phyloP scores from a whole-genome alignment of 2,113 vertebrate genomes.

The Sterrhoptilus dennistouni region DNA sequence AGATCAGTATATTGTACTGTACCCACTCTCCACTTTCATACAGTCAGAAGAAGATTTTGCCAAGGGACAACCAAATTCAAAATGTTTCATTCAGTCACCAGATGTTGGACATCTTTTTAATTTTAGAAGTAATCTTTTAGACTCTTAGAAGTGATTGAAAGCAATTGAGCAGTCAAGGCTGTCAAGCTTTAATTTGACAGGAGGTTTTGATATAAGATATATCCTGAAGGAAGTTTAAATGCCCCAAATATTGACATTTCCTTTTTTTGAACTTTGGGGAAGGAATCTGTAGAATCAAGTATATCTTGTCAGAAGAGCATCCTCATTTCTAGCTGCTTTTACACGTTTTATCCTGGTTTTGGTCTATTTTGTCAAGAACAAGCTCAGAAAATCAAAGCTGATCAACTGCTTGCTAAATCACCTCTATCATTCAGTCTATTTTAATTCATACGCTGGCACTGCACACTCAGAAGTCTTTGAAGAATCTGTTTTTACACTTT shows the following conservation, averaged over 20 bases:
- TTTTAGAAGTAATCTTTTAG: too few species aligned
- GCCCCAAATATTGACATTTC: neutral
- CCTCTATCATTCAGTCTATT: neutral
- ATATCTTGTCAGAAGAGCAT: neutral
- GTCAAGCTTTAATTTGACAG: neutral
- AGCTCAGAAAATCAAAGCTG: constrained; percentile 4
- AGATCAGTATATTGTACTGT: neutral
- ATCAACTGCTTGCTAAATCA: constrained; percentile 1
- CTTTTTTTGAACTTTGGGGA: neutral
- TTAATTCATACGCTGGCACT: constrained; percentile 18
- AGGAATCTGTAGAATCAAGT: neutral
- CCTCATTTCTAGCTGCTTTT: neutral
- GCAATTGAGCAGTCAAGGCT: neutral
- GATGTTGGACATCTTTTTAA: neutral
- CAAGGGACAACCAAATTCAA: neutral
- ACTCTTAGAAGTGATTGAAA: neutral
- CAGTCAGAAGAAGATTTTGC: neutral
- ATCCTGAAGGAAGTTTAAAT: neutral
- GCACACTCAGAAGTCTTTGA: constrained; percentile 18
- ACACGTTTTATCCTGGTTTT: neutral
- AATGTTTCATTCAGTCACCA: neutral
- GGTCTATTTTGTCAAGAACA: neutral
- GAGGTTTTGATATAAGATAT: neutral
- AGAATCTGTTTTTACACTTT: constrained; percentile 19
- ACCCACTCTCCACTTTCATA: neutral